Evolutionary conservation across 2,888 invertebrate species (phyloP).

Genomic region (Abrostola triplasia): DNA sequence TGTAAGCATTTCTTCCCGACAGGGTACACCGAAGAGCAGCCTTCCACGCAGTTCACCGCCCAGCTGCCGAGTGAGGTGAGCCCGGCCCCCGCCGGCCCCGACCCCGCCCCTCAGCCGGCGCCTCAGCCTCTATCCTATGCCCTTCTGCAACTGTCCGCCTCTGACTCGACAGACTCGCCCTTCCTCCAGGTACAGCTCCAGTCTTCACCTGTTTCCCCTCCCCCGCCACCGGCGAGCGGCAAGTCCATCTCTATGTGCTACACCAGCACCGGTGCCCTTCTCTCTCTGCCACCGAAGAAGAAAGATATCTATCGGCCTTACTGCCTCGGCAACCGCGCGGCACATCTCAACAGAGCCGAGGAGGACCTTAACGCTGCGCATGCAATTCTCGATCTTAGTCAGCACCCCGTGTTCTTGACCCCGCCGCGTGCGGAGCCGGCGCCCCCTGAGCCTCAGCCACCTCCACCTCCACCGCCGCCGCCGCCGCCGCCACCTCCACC

Average conservation of each 20-base stretch:
- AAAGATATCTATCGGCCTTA: constrained; percentile 97
- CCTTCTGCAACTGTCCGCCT: constrained; percentile 84
- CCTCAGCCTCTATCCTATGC: constrained; percentile 84
- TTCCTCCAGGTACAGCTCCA: constrained; percentile 84
- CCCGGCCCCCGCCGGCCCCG: constrained; percentile 86
- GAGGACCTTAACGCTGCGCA: constrained; percentile 96
- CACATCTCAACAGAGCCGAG: constrained; percentile 89
- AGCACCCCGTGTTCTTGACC: constrained; percentile 93
- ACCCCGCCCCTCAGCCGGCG: constrained; percentile 74
- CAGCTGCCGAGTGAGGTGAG: constrained; percentile 92
- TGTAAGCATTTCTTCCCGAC: constrained; percentile 66
- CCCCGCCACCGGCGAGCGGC: constrained; percentile 88
- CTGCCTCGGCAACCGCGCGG: constrained; percentile 91
- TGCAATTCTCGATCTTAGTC: constrained; percentile 96
- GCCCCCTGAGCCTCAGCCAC: constrained; percentile 62
- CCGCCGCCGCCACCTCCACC: constrained; percentile 51
- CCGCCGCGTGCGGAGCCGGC: constrained; percentile 58
- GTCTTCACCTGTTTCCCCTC: constrained; percentile 84
- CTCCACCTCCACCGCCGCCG: constrained; percentile 60
- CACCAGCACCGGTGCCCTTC: constrained; percentile 94
- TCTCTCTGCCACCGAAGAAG: constrained; percentile 96
- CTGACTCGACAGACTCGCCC: constrained; percentile 78
- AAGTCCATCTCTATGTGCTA: constrained; percentile 95
- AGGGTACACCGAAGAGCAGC: constrained; percentile 94
- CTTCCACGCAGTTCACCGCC: constrained; percentile 93